Evolutionary conservation across 2,888 invertebrate species (phyloP), one percentile per base, ranked within the genome.

Genomic region (Metopia argyrocephala): DNA sequence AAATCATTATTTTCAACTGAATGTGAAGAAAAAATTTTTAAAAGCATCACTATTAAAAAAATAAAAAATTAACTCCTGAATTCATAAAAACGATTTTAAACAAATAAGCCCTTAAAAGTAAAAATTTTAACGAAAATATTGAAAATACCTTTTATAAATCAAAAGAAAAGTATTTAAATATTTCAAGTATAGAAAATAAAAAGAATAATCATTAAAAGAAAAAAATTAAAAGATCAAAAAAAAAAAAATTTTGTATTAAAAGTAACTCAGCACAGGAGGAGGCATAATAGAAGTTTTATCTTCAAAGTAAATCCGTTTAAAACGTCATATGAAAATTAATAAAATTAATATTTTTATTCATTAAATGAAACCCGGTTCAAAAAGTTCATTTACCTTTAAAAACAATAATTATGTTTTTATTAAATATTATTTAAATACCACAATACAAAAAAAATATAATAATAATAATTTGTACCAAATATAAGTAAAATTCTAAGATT

Each of bases 301-400:
- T 15, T 23, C 21, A 20, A 52, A 52, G 12, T 7, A 52, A 52
- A 21, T 52, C 12, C 21, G 21, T 21, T 21, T 4, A 52, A 21
- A 52, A 9, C 21, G 9, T 52, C 21, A 3, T 52, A 4, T 21
- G 2, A 52, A 52, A 5, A 52, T 12, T 23, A 52, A 21, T 21
- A 15, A 52, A 52, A 25, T 23, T 27, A 5, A 25, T 54, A n/a
- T 54, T 54, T 15, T 27, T 54, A 3, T 15, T n/a, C n/a, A 12
- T 27, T 27, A 9, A 54, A 27, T 3, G 25, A 50, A 50, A 38
- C 4, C 5, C 1, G 12, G 6, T 61, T 20, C 18, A 27, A 20
- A 18, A 73, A 64, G 64, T 64, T 73, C 73, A 48, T 48, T 73
- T 73, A 73, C 73, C 64, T 15, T 38, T 27, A 3, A 45, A 54